Percentiles rank a stretch among this genome's conserved stretches.
phyloP scores from a whole-genome alignment of 2,113 vertebrate species.

The Thryonomys swinderianus region DNA sequence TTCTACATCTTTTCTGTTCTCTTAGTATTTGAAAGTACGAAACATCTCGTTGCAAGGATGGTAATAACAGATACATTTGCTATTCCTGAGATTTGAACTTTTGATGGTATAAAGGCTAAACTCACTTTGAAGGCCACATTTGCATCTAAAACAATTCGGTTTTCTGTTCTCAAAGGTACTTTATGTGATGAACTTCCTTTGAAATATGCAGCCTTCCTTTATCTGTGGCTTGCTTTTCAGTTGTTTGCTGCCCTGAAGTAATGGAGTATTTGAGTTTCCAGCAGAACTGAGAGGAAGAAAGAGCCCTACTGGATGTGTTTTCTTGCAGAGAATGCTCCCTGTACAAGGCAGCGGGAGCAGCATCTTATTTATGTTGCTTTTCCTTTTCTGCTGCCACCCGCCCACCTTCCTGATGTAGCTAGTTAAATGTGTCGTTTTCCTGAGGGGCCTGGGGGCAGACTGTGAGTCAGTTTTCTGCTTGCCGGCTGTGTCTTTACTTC shows the following conservation, averaged over 20 bases:
- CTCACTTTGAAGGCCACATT: too few relatives aligned
- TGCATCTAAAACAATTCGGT: too few relatives aligned
- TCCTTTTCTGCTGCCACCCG: constrained; percentile 76
- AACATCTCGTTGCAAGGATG: background rate
- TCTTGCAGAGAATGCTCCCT: constrained; percentile 62
- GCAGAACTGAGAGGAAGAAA: background rate
- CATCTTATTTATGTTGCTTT: constrained; percentile 64
- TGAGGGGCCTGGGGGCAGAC: background rate
- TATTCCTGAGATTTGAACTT: background rate
- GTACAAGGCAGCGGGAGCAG: constrained; percentile 55
- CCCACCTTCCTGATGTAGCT: constrained; percentile 41
- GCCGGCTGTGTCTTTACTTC: accelerated
- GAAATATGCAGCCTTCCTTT: constrained; percentile 1
- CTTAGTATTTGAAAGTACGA: background rate
- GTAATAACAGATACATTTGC: background rate
- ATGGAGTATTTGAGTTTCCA: constrained; percentile 68
- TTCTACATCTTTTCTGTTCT: background rate
- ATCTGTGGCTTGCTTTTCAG: constrained; percentile 40
- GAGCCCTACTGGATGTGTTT: background rate
- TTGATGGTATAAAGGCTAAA: background rate
- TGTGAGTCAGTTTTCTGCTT: background rate
- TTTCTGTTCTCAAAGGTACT: constrained; percentile 44
- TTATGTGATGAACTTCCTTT: constrained; percentile 65
- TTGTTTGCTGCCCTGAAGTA: constrained; percentile 52
- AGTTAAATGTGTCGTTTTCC: constrained; percentile 72